Conservation (phyloP, 2,797 vertebrate genomes). For the Amazona finschi region DNA sequence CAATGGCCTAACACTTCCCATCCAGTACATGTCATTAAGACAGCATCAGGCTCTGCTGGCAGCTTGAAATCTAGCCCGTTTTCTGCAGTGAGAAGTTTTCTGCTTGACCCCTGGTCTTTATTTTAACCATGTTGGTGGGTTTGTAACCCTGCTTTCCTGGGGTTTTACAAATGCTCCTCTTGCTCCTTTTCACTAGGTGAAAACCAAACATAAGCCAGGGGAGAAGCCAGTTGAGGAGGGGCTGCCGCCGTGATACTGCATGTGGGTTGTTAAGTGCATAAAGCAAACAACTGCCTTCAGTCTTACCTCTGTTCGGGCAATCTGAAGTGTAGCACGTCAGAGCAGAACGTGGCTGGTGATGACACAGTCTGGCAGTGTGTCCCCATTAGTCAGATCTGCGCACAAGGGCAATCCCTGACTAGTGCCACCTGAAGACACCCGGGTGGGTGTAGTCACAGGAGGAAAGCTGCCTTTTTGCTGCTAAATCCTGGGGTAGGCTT, state of each 20-base stretch:
- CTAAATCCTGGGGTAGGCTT: not conserved
- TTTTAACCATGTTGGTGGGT: not conserved
- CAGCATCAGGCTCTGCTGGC: not conserved
- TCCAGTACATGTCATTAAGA: not conserved
- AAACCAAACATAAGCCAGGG: not conserved
- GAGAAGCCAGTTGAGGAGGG: not conserved
- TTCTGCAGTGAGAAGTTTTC: not conserved
- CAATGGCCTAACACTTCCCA: conserved; percentile 12
- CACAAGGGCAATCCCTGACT: not conserved
- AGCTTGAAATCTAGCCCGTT: not conserved
- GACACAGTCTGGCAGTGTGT: accelerated
- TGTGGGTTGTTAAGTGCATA: not conserved
- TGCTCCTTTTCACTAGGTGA: not conserved
- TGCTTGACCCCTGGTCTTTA: not conserved
- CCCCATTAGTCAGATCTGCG: not conserved
- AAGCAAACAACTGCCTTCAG: not conserved
- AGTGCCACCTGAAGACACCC: not conserved
- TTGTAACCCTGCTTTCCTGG: not conserved
- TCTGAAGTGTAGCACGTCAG: not conserved
- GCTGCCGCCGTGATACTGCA: accelerated
- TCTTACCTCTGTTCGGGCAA: not conserved
- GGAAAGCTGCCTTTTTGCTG: not conserved
- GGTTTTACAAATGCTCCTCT: not conserved
- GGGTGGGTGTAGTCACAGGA: not conserved
- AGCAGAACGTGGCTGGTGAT: not conserved